Evolutionary conservation across 2,113 vertebrate genomes (phyloP).

Genomic region (Gambusia affinis): DNA sequence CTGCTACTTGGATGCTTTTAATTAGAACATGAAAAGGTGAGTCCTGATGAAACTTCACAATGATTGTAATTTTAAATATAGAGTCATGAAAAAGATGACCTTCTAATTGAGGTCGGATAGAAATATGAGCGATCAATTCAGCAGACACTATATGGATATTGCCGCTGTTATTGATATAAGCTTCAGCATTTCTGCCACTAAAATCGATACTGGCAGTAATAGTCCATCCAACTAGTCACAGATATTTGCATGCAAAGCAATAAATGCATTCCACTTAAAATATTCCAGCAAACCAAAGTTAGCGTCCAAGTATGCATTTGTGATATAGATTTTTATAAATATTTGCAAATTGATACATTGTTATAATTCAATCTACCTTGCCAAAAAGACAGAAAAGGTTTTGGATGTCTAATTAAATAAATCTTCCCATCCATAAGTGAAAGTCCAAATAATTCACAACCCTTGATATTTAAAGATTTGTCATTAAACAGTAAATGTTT

Average conservation of each 20-base stretch:
- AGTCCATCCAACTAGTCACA: neutral
- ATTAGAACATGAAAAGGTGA: neutral
- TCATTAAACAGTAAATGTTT: constrained; percentile 24
- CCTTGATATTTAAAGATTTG: constrained; percentile 31
- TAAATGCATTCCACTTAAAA: neutral
- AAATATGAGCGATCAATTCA: neutral
- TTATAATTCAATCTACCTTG: neutral
- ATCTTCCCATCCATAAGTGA: constrained; percentile 15
- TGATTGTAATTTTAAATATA: constrained; percentile 6
- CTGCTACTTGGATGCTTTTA: neutral
- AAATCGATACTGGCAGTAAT: neutral
- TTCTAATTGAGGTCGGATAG: constrained; percentile 6
- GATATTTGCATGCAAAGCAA: neutral
- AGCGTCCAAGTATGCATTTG: neutral
- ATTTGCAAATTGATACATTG: neutral
- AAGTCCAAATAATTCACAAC: constrained; percentile 16
- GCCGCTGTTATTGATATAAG: neutral
- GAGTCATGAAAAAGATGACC: neutral
- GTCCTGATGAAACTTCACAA: constrained; percentile 8
- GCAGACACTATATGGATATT: neutral
- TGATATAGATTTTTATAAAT: neutral
- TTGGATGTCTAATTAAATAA: constrained; percentile 25
- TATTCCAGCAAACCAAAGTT: neutral
- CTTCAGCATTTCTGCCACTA: neutral
- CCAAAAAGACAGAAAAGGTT: neutral